Percentiles rank a stretch among this genome's conserved stretches.
These are phyloP conservation scores for Synanthedon myopaeformis DNA, from an alignment of 2,888 invertebrate genomes.

Conservation along the genomic window DNA sequence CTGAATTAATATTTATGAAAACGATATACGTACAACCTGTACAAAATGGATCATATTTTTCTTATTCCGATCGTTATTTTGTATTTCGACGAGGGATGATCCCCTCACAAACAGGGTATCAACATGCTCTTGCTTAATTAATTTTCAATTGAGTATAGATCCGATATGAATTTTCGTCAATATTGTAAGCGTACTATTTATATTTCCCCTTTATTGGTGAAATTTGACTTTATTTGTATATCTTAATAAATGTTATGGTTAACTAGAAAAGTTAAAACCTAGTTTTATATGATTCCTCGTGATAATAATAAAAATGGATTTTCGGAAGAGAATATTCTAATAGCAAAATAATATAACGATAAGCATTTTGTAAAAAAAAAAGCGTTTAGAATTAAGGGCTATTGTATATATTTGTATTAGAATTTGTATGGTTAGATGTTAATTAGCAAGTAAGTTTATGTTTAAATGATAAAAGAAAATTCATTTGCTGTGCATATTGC, in stretches of 20 bases:
- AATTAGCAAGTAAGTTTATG: constrained; percentile 13
- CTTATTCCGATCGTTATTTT: constrained; percentile 9
- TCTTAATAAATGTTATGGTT: background rate
- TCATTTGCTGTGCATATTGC: constrained; percentile 63
- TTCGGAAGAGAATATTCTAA: too few species aligned
- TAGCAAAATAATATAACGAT: background rate
- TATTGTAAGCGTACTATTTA: constrained; percentile 29
- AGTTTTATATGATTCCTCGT: too few species aligned
- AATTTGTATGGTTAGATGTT: constrained; percentile 18
- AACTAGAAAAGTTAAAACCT: constrained; percentile 8
- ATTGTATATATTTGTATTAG: constrained; percentile 51
- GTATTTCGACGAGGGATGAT: constrained; percentile 12
- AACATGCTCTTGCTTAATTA: constrained; percentile 21
- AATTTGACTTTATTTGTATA: background rate
- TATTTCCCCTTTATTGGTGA: constrained; percentile 1
- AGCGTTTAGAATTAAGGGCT: constrained; percentile 36
- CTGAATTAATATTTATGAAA: constrained; percentile 6
- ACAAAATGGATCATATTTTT: constrained; percentile 17
- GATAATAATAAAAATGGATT: too few species aligned
- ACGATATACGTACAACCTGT: constrained; percentile 27
- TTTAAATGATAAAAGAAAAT: constrained; percentile 15
- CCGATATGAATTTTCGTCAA: constrained; percentile 48
- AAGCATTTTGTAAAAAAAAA: background rate
- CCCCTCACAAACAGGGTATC: constrained; percentile 47
- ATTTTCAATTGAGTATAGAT: constrained; percentile 17